phyloP scores from a whole-genome alignment of 2,797 vertebrate species.

The Eleutherodactylus coqui region DNA sequence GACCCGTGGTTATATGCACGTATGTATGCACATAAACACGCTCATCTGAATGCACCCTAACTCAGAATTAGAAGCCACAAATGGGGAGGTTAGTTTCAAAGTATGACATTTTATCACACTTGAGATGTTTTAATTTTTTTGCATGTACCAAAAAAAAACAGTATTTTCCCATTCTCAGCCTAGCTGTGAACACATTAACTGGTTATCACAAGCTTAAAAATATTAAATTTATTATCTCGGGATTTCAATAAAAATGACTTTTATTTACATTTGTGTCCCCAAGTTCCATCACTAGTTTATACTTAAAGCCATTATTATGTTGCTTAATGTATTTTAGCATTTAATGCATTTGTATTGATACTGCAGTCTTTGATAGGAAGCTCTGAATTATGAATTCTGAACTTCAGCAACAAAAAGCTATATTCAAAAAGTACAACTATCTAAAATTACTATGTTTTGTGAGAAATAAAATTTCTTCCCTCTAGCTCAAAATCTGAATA shows the following conservation, averaged over 20 bases:
- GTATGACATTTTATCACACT: no score
- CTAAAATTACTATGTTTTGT: slow-evolving; percentile 43
- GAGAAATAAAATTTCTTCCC: slow-evolving; percentile 28
- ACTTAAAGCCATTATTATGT: neutral
- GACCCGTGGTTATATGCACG: no score
- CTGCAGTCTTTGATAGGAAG: slow-evolving; percentile 17
- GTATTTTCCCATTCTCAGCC: neutral
- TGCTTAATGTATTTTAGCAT: slow-evolving; percentile 18
- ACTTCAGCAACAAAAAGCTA: slow-evolving; percentile 10
- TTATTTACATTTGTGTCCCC: neutral
- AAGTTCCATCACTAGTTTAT: neutral
- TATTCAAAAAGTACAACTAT: slow-evolving; percentile 44
- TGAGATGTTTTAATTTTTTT: no score
- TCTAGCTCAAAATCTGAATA: slow-evolving; percentile 44
- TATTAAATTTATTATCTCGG: neutral
- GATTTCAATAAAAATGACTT: slow-evolving; percentile 11
- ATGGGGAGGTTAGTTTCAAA: no score
- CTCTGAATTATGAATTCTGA: slow-evolving; percentile 28
- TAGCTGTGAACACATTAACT: neutral
- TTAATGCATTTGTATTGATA: slow-evolving; percentile 42
- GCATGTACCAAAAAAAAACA: neutral
- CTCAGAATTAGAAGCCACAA: no score
- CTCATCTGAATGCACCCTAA: no score
- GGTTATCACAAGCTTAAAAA: neutral
- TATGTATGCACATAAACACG: no score